Evolutionary conservation across 2,888 invertebrate genomes (phyloP).

Genomic region (Synergus japonicus): DNA sequence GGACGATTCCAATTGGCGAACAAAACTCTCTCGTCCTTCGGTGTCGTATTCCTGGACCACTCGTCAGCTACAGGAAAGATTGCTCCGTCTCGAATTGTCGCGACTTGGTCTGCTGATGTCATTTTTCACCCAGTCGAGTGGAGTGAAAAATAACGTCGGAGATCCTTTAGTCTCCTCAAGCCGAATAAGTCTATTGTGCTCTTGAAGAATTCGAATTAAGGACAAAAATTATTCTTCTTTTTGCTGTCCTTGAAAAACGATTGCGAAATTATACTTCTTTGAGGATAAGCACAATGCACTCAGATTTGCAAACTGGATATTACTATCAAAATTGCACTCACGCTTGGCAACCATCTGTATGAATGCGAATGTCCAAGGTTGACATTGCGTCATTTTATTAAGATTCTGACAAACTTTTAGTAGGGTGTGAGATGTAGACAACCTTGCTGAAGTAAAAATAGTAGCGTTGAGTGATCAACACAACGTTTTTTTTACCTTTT

Average conservation of each 20-base stretch:
- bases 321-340: neutral
- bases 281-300: constrained; percentile 28
- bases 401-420: constrained; percentile 23
- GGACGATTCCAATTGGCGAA: constrained; percentile 36
- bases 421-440: constrained; percentile 16
- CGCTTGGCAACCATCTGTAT: neutral
- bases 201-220: constrained; percentile 15
- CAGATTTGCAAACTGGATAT: neutral
- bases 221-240: constrained; percentile 25
- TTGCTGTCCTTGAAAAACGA: constrained; percentile 15
- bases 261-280: constrained; percentile 5
- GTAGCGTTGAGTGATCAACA: constrained; percentile 19
- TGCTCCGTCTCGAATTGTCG: constrained; percentile 19
- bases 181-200: constrained; percentile 37
- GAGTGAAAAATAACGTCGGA: constrained; percentile 31
- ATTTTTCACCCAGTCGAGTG: constrained; percentile 28
- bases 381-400: constrained; percentile 3
- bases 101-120: constrained; percentile 38
- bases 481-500: no score
- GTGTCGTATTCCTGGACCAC: constrained; percentile 13
- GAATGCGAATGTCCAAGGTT: neutral
- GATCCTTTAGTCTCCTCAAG: constrained; percentile 5
- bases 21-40: constrained; percentile 14
- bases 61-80: constrained; percentile 3
- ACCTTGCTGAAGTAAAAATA: constrained; percentile 9